These are phyloP conservation scores for Heliconius ethilla DNA, from an alignment of 2,888 invertebrate species.

Conservation along the genomic window DNA sequence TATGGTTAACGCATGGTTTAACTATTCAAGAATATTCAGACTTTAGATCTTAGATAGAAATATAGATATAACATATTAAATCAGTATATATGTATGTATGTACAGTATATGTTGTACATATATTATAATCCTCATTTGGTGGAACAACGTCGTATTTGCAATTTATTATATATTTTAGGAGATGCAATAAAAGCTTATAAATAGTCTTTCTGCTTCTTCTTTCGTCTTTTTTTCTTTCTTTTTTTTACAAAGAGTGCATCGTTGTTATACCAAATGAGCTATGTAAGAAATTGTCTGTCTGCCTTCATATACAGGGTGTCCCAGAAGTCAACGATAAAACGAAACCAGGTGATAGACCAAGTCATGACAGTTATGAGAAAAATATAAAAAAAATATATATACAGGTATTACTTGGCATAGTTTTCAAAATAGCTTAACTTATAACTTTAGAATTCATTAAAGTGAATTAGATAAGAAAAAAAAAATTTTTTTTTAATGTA, in stretches of 20 bases:
- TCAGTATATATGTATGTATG: constrained; percentile 5
- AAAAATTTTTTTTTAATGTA: no score
- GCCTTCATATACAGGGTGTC: background rate
- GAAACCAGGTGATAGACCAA: no score
- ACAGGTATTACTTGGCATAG: background rate
- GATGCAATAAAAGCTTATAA: background rate
- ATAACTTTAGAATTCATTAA: no score
- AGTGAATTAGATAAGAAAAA: no score
- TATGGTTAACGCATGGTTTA: constrained; percentile 28
- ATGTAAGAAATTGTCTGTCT: background rate
- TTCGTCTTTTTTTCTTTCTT: no score
- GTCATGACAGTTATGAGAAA: no score
- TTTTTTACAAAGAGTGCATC: background rate
- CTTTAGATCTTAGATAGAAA: constrained; percentile 38
- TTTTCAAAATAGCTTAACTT: no score
- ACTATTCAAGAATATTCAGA: constrained; percentile 37
- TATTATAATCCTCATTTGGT: background rate
- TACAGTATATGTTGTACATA: background rate
- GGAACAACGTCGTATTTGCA: background rate
- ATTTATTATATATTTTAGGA: background rate
- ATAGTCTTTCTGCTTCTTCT: background rate
- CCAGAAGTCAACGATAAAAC: no score
- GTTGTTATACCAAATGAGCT: background rate
- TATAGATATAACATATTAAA: constrained; percentile 6
- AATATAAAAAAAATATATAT: no score